These are phyloP conservation scores for Ceratosolen solmsi DNA, from an alignment of 1,140 invertebrate species.

Conservation along the genomic window DNA sequence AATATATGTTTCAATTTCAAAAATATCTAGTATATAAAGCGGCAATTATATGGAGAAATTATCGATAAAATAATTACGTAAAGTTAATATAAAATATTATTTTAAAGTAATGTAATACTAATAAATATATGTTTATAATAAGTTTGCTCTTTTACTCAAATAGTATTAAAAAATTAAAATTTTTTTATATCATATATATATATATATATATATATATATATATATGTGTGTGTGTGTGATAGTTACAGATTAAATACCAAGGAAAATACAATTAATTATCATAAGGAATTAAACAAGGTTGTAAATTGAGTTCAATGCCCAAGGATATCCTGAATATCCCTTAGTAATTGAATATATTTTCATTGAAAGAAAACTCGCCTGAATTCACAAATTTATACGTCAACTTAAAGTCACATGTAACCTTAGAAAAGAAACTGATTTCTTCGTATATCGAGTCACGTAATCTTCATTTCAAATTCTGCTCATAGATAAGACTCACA, in stretches of 20 bases:
- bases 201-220: too few relatives aligned
- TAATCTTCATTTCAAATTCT: constrained; percentile 27
- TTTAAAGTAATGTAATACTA: too few relatives aligned
- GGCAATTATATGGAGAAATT: too few relatives aligned
- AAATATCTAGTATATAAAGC: too few relatives aligned
- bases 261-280: neutral
- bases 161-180: too few relatives aligned
- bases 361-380: neutral
- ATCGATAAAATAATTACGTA: too few relatives aligned
- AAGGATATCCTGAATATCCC: constrained; percentile 19
- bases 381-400: neutral
- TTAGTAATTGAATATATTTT: neutral
- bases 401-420: neutral
- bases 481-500: neutral
- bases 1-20: too few relatives aligned
- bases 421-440: neutral
- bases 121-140: too few relatives aligned
- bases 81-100: too few relatives aligned
- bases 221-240: too few relatives aligned
- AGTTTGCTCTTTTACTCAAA: too few relatives aligned
- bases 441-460: neutral
- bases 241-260: neutral
- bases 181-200: too few relatives aligned
- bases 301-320: constrained; percentile 27
- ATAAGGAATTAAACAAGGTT: constrained; percentile 20